Evolutionary conservation across 2,113 vertebrate species (phyloP).

Genomic region (Brevimyrus niger): DNA sequence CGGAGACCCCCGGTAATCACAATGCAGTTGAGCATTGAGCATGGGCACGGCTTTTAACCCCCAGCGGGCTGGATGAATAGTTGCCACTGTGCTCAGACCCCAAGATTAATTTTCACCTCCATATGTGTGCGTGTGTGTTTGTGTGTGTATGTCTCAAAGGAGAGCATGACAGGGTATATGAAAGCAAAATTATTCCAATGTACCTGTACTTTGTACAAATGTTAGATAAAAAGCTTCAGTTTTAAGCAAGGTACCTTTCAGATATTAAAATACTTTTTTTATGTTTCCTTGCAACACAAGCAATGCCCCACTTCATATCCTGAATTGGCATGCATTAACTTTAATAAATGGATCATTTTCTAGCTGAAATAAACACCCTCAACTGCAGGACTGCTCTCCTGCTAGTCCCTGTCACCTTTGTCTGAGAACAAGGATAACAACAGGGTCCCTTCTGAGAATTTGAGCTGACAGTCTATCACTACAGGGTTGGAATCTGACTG

Average conservation of each 20-base stretch:
- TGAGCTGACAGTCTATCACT: background rate
- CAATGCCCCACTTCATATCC: background rate
- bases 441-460: background rate
- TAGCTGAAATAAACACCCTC: background rate
- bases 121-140: background rate
- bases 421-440: background rate
- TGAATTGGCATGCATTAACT: background rate
- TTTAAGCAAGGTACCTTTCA: background rate
- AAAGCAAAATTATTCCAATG: background rate
- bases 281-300: background rate
- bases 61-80: background rate
- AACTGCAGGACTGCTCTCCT: background rate
- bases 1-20: background rate
- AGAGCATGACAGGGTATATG: background rate
- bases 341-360: background rate
- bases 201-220: background rate
- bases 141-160: background rate
- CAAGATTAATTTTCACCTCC: background rate
- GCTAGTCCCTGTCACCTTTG: background rate
- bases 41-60: background rate
- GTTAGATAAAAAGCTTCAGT: background rate
- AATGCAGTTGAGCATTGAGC: background rate
- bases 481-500: background rate
- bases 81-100: background rate
- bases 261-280: background rate